phyloP scores from a whole-genome alignment of 2,797 vertebrate species.

The Chrysolophus pictus region DNA sequence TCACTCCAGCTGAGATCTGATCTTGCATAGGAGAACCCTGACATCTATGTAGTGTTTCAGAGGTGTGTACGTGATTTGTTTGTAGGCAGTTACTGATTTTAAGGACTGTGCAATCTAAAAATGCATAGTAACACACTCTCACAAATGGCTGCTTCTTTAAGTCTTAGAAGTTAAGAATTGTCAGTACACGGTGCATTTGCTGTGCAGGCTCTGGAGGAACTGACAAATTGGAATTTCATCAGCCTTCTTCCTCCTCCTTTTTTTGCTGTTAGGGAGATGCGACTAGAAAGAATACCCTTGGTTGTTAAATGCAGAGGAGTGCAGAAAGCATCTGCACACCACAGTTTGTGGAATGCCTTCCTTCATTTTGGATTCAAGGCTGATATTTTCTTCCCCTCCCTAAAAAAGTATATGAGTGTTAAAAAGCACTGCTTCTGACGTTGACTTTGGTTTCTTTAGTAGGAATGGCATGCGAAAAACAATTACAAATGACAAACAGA shows the following conservation, averaged over 20 bases:
- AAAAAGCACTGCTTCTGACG: background rate
- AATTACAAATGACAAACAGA: background rate
- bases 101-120: background rate
- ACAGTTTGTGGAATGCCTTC: background rate
- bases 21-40: background rate
- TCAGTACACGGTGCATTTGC: background rate
- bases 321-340: background rate
- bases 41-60: background rate
- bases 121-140: background rate
- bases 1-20: background rate
- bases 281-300: background rate
- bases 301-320: background rate
- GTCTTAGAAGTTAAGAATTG: background rate
- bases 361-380: background rate
- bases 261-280: background rate
- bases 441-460: slow-evolving; percentile 17
- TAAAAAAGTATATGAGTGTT: background rate
- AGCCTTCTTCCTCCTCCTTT: background rate
- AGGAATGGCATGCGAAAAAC: background rate
- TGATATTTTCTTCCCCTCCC: background rate
- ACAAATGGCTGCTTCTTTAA: background rate
- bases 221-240: background rate
- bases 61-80: background rate
- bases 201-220: background rate
- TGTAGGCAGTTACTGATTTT: background rate